Base-by-base conservation (phyloP, 2,113 vertebrate species). In the Rutilus rutilus region DNA sequence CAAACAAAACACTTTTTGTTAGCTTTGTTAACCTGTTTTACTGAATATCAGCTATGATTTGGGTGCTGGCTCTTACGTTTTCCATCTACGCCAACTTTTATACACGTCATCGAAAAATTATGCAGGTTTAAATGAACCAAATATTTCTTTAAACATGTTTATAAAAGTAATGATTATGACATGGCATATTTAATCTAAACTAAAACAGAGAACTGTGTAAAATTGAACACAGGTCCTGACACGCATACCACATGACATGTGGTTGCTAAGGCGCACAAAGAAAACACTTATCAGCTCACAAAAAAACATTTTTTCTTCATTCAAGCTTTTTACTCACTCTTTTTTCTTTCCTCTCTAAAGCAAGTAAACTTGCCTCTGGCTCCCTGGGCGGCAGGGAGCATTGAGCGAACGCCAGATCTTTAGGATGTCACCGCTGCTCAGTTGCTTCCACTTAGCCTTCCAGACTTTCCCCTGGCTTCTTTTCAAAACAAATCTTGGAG, bases 401-500 rank as follows among this genome's bases (percentile, higher is more conserved):
- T 62, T 79, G 90, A 88, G 87, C 73, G 42, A 60, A 2, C 1
- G 87, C 89, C 91, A 91, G 79, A 76, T 89, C 88, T 93, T 91
- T 89, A 88, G 88, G 90, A 93, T 93, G 91, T 94, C 91, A 88
- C 92, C 80, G 83, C 74, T 86, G 87, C 85, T 90, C 71, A 87
- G 86, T 91, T 92, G 90, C 92, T 95, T 95, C 87, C 90, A 93
- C 90, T 94, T 92, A 90, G 87, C 88, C 93, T 89, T 92, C 88
- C 93, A 92, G 91, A 94, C 90, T 90, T 90, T 87, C 93, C 87
- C 87, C 92, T 94, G 94, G 93, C 93, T 91, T 88, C 86, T 91
- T 93, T 93, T 94, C 93, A 93, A 95, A 94, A 93, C 90, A 91
- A 93, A 94, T 91, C 92, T 93, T 93, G 92, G 92, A 94, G 92